Conservation (phyloP, 2,113 vertebrate species). For the Caretta caretta region DNA sequence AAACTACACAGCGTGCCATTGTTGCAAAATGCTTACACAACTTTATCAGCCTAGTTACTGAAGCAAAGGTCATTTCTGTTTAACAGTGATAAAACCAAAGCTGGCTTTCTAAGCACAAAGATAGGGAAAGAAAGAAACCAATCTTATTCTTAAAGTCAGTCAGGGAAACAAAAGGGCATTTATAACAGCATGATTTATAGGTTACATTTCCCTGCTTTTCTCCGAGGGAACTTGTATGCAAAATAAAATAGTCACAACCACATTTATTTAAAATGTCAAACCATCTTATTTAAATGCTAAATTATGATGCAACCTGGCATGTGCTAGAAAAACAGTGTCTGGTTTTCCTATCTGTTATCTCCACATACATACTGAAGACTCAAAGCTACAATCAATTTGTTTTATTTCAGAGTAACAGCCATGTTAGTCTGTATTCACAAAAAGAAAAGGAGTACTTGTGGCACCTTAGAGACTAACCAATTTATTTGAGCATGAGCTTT, state of each 20-base stretch:
- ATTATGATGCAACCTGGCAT: slow-evolving; percentile 24
- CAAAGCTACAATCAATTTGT: background rate
- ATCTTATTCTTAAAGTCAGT: background rate
- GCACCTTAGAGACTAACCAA: too few relatives aligned
- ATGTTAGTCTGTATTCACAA: too few relatives aligned
- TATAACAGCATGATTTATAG: slow-evolving; percentile 27
- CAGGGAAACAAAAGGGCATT: background rate
- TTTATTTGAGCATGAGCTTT: too few relatives aligned
- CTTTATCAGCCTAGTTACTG: background rate
- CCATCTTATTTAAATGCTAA: slow-evolving; percentile 41
- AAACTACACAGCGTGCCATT: background rate
- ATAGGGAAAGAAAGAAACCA: background rate
- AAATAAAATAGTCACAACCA: slow-evolving; percentile 13
- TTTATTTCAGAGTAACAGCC: background rate
- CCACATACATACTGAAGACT: background rate
- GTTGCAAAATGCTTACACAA: slow-evolving; percentile 18
- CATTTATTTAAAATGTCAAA: slow-evolving; percentile 16
- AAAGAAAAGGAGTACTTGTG: too few relatives aligned
- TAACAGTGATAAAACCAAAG: slow-evolving; percentile 57
- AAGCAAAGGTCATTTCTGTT: slow-evolving; percentile 48
- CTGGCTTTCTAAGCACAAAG: background rate
- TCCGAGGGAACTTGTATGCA: background rate
- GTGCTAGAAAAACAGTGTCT: background rate
- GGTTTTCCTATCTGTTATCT: background rate
- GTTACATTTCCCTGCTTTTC: slow-evolving; percentile 20